These are phyloP conservation scores for Nymphalis c-album DNA, from an alignment of 2,888 invertebrate genomes.

Conservation along the genomic window DNA sequence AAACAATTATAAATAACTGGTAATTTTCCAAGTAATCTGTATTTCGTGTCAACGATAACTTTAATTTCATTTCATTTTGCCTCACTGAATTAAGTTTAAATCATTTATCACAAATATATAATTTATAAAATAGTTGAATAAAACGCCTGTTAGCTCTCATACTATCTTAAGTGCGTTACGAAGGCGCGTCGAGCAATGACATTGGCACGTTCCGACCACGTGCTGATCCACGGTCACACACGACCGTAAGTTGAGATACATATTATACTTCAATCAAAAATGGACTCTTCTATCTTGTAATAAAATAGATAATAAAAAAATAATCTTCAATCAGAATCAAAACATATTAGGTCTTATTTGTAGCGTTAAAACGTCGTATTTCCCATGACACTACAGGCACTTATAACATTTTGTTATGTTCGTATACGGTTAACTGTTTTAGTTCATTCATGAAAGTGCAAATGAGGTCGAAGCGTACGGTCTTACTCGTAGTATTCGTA, in stretches of 20 bases:
- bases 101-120: background rate
- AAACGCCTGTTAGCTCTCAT: background rate
- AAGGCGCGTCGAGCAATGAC: conserved; percentile 32
- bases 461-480: conserved; percentile 41
- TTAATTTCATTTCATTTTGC: no score
- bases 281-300: background rate
- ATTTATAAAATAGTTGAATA: background rate
- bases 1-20: no score
- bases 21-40: no score
- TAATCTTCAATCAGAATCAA: background rate
- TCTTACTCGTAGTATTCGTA: conserved; percentile 42
- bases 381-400: background rate
- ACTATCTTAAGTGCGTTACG: background rate
- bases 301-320: background rate
- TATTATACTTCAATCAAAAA: conserved; percentile 6
- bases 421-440: conserved; percentile 13
- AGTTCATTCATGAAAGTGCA: conserved; percentile 42
- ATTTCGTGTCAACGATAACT: no score
- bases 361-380: background rate
- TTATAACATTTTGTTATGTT: background rate
- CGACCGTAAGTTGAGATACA: conserved; percentile 13
- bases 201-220: conserved; percentile 39
- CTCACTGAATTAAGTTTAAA: no score
- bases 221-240: conserved; percentile 29
- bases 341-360: background rate